These are phyloP conservation scores for Nomia melanderi DNA, from an alignment of 1,140 invertebrate genomes.

Conservation along the genomic window DNA sequence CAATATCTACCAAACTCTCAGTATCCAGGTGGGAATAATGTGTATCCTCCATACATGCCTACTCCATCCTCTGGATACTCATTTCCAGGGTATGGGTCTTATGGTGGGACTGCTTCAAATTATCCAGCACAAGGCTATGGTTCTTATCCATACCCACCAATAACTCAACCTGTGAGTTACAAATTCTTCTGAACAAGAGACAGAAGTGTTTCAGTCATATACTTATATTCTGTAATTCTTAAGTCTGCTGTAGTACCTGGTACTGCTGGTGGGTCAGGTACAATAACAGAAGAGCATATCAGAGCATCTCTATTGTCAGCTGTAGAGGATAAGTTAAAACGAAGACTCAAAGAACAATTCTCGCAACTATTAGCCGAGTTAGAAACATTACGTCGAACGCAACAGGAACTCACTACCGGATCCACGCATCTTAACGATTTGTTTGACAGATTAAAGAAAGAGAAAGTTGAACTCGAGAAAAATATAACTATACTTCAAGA, in stretches of 20 bases:
- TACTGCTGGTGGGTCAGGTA: constrained; percentile 84
- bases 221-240: constrained; percentile 28
- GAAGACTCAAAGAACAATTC: constrained; percentile 93
- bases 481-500: constrained; percentile 92
- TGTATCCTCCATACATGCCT: constrained; percentile 76
- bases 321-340: constrained; percentile 95
- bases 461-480: constrained; percentile 92
- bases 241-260: constrained; percentile 79
- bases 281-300: constrained; percentile 97
- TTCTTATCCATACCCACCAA: constrained; percentile 68
- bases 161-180: constrained; percentile 69
- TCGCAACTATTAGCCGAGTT: constrained; percentile 95
- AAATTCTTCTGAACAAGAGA: constrained; percentile 45
- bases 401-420: constrained; percentile 93
- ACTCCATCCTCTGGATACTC: constrained; percentile 71
- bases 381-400: constrained; percentile 93
- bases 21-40: constrained; percentile 63
- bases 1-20: constrained; percentile 71
- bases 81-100: constrained; percentile 75
- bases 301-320: constrained; percentile 95
- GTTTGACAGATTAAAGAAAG: constrained; percentile 90
- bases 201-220: neutral
- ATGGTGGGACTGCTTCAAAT: constrained; percentile 56
- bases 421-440: constrained; percentile 92
- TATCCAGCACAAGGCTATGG: constrained; percentile 71